Conservation (phyloP, 2,888 invertebrate species). For the Chrysolina oricalcia region DNA sequence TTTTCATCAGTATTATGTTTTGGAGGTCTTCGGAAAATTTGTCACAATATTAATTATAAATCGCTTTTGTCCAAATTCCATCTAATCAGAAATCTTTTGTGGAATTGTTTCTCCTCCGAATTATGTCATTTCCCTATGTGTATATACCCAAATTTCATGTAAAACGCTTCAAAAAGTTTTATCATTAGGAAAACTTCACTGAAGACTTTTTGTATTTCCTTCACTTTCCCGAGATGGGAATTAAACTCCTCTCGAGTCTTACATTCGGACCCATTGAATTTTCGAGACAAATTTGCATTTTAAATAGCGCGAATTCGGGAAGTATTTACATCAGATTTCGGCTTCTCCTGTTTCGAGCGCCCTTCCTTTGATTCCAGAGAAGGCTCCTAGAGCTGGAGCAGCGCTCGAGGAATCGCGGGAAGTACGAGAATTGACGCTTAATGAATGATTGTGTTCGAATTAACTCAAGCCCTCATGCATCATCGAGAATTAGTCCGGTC, state of each 20-base stretch:
- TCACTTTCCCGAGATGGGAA: constrained; percentile 10
- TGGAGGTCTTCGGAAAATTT: no score
- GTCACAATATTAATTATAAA: no score
- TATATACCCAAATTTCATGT: neutral
- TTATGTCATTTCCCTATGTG: neutral
- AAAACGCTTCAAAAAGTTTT: constrained; percentile 2
- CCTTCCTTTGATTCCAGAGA: constrained; percentile 15
- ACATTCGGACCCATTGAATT: constrained; percentile 42
- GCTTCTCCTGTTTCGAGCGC: constrained; percentile 28
- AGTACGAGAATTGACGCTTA: neutral
- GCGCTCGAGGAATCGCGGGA: neutral
- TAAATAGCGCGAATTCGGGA: constrained; percentile 40
- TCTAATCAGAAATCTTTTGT: no score
- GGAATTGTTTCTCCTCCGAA: neutral
- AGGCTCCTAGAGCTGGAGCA: neutral
- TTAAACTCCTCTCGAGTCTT: constrained; percentile 23
- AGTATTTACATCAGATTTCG: constrained; percentile 36
- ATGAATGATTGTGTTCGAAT: constrained; percentile 15
- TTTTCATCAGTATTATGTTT: no score
- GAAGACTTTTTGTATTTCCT: neutral
- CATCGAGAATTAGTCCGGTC: neutral
- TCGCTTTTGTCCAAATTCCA: no score
- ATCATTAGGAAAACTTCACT: neutral
- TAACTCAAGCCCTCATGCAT: neutral
- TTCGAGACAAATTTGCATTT: constrained; percentile 41